These are phyloP conservation scores for Istiophorus platypterus DNA, from an alignment of 2,113 vertebrate genomes.

Conservation along the genomic window DNA sequence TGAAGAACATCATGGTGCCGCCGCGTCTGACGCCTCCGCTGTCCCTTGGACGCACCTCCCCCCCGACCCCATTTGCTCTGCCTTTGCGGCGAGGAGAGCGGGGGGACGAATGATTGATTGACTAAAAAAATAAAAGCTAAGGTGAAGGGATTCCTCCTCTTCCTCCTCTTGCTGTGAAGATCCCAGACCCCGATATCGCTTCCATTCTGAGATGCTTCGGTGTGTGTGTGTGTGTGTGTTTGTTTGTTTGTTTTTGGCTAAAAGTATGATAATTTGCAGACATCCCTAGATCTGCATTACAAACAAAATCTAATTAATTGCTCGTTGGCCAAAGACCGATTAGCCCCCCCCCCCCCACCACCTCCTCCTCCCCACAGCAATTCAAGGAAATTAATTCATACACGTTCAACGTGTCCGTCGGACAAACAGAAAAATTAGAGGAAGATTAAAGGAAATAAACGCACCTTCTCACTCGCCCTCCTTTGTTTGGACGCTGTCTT, in stretches of 20 bases:
- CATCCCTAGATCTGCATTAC: slow-evolving; percentile 21
- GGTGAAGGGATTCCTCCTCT: no score
- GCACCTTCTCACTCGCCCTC: background rate
- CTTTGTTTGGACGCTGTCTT: background rate
- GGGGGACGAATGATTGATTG: no score
- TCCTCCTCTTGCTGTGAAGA: background rate
- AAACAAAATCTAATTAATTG: slow-evolving; percentile 29
- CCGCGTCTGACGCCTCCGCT: slow-evolving; percentile 41
- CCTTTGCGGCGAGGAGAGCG: slow-evolving; percentile 26
- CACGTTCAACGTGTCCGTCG: background rate
- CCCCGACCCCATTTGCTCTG: slow-evolving; percentile 48
- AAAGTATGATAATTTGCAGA: slow-evolving; percentile 10
- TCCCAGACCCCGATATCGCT: background rate
- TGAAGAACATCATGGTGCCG: slow-evolving; percentile 66
- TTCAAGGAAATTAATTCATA: background rate
- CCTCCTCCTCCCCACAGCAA: no score
- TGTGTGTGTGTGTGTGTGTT: background rate
- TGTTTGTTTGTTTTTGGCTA: background rate
- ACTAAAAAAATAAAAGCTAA: no score
- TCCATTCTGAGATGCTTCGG: background rate
- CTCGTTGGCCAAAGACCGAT: background rate
- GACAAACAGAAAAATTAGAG: background rate
- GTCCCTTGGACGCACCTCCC: slow-evolving; percentile 35
- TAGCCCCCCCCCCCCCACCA: no score
- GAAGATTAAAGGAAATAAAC: background rate